phyloP scores from a whole-genome alignment of 1,140 invertebrate species.

The Aphis craccivora region DNA sequence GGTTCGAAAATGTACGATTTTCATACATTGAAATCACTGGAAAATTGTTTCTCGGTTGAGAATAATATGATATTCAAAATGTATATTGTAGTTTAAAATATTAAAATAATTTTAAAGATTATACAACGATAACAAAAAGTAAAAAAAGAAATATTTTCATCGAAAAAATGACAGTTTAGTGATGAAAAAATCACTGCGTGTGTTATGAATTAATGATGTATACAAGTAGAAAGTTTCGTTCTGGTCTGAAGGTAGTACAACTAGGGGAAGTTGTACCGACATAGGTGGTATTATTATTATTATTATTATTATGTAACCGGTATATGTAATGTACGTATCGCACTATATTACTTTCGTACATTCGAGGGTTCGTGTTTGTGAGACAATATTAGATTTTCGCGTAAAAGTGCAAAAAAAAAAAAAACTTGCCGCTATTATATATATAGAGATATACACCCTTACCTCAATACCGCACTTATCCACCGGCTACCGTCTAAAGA shows the following conservation, averaged over 20 bases:
- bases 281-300: background rate
- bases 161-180: background rate
- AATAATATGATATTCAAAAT: background rate
- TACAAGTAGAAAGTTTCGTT: background rate
- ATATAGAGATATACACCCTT: background rate
- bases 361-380: background rate
- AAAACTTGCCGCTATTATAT: background rate
- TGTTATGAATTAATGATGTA: too few relatives aligned
- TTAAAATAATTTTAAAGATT: background rate
- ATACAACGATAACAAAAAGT: background rate
- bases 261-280: background rate
- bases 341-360: background rate
- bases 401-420: background rate
- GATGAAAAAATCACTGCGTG: background rate
- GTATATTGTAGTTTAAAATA: background rate
- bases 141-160: background rate
- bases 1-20: background rate
- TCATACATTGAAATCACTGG: background rate
- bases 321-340: background rate
- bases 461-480: background rate
- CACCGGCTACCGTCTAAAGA: background rate
- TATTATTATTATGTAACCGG: background rate
- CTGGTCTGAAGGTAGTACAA: background rate
- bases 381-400: background rate
- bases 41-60: background rate